A percentile compares a stretch with the other conserved stretches of the same genome.
phyloP scores from a whole-genome alignment of 2,113 vertebrate genomes.

The Toxotes chatareus region DNA sequence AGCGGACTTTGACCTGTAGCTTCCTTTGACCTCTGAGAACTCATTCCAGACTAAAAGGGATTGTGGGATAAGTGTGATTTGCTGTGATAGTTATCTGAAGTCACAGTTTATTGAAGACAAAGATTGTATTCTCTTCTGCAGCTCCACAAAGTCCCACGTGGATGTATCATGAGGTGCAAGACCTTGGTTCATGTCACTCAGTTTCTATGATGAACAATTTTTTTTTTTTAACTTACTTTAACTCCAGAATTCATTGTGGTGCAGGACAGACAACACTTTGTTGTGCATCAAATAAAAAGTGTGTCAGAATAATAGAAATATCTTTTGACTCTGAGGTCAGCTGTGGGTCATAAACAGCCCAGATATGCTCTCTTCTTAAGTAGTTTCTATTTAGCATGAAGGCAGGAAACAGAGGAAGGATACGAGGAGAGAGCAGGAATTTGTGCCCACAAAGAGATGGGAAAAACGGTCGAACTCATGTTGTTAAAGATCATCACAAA shows the following conservation, averaged over 20 bases:
- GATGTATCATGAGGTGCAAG: slow-evolving; percentile 40
- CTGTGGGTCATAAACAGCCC: background rate
- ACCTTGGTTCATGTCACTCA: background rate
- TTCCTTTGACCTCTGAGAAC: background rate
- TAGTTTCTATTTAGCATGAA: background rate
- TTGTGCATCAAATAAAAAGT: background rate
- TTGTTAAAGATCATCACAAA: background rate
- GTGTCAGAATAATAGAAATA: background rate
- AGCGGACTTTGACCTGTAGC: background rate
- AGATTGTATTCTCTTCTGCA: slow-evolving; percentile 19
- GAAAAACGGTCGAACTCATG: background rate
- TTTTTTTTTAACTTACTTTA: background rate
- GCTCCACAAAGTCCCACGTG: slow-evolving; percentile 24
- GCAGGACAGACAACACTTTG: background rate
- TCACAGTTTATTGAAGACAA: slow-evolving; percentile 51
- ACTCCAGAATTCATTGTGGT: background rate
- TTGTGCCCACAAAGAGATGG: slow-evolving; percentile 8
- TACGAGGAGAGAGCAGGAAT: background rate
- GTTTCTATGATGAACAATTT: background rate
- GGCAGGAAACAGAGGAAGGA: background rate
- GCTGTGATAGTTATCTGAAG: slow-evolving; percentile 52
- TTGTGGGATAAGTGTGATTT: slow-evolving; percentile 39
- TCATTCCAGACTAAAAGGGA: slow-evolving; percentile 6
- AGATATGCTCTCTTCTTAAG: background rate
- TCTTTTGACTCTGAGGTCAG: background rate